Evolutionary conservation across 2,888 invertebrate species (phyloP), one percentile per base, ranked within the genome.

Genomic region (Aporophyla nigra): DNA sequence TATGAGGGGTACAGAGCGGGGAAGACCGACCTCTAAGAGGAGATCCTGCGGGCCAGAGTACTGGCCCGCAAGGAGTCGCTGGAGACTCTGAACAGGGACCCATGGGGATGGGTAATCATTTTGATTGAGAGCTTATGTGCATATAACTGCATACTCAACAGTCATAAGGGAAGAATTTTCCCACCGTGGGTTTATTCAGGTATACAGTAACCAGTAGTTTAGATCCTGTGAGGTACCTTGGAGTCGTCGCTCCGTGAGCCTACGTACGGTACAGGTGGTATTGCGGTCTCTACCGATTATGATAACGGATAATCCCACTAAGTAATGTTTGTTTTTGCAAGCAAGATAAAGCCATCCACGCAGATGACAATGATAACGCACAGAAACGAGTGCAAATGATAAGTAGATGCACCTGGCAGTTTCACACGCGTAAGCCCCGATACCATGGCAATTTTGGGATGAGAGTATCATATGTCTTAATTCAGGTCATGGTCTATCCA

Each of bases 261-360:
- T 24, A 46, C 27, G 16, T 24, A 24, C 40, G 4, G 43, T 10
- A 16, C 49, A 51, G 43, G n/a, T 51, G 76, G 53, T 21, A 61
- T 78, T 46, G 58, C 49, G 24, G 63, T 78, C 63, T 77, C 43
- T 49, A 27, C 53, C 10, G 53, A 78, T 78, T 68, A 63, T 58
- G 78, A 74, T 80, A 79, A 65, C 58, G 33, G 24, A 53, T 82
- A 70, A 82, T 66, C 61, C 58, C 53, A 43, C 27, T 59, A 71
- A 72, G 46, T 65, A 72, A 49, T 79, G 51, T 77, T 78, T 78
- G 78, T 63, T 78, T 78, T 72, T 58, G 58, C 40, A 10, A 46
- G 40, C 53, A 63, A 58, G 77, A 79, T 73, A 79, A 79, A 65
- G 27, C 53, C 24, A 53, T 16, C 19, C 10, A 54, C 19, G 27